These are phyloP conservation scores for Crotalus horridus DNA, from an alignment of 2,113 vertebrate species.

Conservation along the genomic window DNA sequence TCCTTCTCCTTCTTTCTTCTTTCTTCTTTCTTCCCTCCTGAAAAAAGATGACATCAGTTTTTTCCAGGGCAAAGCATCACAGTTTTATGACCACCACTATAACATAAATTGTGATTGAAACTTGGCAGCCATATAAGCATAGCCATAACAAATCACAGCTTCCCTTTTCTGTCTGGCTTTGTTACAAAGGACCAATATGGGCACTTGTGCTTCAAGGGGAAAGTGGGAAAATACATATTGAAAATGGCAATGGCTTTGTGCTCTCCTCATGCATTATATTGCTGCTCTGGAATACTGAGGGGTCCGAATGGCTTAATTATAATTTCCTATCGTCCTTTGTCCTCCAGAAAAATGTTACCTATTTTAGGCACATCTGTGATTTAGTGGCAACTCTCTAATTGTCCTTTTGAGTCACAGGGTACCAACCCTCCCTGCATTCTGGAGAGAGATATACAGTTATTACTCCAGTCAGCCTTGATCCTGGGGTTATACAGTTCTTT, in stretches of 20 bases:
- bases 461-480: constrained; percentile 21
- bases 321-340: neutral
- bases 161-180: neutral
- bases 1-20: no score
- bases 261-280: neutral
- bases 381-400: neutral
- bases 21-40: neutral
- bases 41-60: neutral
- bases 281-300: neutral
- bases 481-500: constrained; percentile 26
- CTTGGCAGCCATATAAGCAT: neutral
- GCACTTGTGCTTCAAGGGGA: neutral
- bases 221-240: neutral
- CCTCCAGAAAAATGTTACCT: neutral
- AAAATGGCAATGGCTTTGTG: neutral
- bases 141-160: neutral
- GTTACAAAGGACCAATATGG: neutral
- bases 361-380: constrained; percentile 15
- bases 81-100: neutral
- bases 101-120: neutral
- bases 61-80: neutral
- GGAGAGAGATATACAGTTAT: constrained; percentile 24
- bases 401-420: constrained; percentile 18
- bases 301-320: neutral
- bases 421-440: neutral